Conservation (phyloP, 1,140 invertebrate genomes). For the Polyergus mexicanus region DNA sequence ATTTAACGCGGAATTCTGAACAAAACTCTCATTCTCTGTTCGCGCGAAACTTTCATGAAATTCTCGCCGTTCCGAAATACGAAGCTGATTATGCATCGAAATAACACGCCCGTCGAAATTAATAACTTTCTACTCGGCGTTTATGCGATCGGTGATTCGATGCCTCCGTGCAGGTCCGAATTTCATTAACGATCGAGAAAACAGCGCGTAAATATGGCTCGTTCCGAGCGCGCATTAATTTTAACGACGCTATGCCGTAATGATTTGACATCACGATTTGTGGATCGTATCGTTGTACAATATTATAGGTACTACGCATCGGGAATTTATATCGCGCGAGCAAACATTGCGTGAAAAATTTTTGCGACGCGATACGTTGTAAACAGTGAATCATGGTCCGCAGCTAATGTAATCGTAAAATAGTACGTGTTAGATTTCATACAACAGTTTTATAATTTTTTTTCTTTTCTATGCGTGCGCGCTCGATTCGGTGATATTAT, state of each 20-base stretch:
- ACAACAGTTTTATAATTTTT: neutral
- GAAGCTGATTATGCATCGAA: neutral
- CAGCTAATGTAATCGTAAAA: slow-evolving; percentile 21
- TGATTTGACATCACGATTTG: slow-evolving; percentile 62
- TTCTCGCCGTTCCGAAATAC: neutral
- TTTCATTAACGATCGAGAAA: slow-evolving; percentile 68
- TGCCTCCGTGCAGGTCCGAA: slow-evolving; percentile 2
- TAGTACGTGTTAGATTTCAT: neutral
- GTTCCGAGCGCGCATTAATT: slow-evolving; percentile 65
- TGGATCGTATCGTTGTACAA: slow-evolving; percentile 38
- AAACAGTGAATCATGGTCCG: slow-evolving; percentile 39
- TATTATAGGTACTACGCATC: slow-evolving; percentile 14
- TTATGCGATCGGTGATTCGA: slow-evolving; percentile 55
- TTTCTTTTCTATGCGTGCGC: neutral
- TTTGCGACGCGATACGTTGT: slow-evolving; percentile 35
- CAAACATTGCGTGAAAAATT: slow-evolving; percentile 48
- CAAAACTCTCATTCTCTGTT: neutral
- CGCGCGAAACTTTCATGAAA: slow-evolving; percentile 18
- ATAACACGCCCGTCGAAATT: slow-evolving; percentile 28
- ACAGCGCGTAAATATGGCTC: slow-evolving; percentile 15
- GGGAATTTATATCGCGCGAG: slow-evolving; percentile 39
- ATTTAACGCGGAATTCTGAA: slow-evolving; percentile 1
- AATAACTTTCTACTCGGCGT: slow-evolving; percentile 55
- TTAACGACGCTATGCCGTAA: slow-evolving; percentile 53
- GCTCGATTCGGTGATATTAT: slow-evolving; percentile 4